These are phyloP conservation scores for Laticauda colubrina DNA, from an alignment of 2,113 vertebrate species.

Conservation along the genomic window DNA sequence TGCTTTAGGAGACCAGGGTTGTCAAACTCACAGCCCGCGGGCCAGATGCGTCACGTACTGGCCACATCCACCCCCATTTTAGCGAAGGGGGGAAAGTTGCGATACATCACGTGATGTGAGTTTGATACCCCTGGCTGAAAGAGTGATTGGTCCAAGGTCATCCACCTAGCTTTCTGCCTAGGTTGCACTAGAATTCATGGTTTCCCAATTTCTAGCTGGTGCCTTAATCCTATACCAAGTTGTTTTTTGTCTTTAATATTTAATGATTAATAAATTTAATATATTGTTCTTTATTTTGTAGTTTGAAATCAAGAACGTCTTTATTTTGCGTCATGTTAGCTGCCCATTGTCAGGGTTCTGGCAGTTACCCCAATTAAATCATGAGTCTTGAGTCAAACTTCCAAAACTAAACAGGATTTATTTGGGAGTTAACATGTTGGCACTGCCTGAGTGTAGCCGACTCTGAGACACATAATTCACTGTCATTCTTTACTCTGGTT, in stretches of 20 bases:
- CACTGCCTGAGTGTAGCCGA: too few relatives aligned
- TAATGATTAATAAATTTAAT: background rate
- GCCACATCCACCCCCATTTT: too few relatives aligned
- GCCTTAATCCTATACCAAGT: background rate
- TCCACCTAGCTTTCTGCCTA: background rate
- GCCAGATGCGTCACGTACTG: too few relatives aligned
- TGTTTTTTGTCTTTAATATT: background rate
- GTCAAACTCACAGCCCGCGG: too few relatives aligned
- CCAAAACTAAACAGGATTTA: too few relatives aligned
- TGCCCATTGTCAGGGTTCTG: background rate
- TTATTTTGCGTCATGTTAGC: background rate
- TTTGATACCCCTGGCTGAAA: background rate
- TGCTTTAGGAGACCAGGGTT: background rate
- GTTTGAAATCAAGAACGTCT: background rate
- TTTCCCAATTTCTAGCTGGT: background rate
- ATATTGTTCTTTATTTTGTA: background rate
- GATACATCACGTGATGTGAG: rapidly evolving
- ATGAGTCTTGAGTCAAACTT: too few relatives aligned
- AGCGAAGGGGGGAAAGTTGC: too few relatives aligned
- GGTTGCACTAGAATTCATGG: background rate
- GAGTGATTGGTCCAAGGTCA: background rate
- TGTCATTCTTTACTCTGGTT: too few relatives aligned
- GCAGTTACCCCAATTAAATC: too few relatives aligned
- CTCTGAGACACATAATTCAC: too few relatives aligned
- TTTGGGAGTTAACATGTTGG: too few relatives aligned